These are phyloP conservation scores for Protophormia terraenovae DNA, from an alignment of 2,888 invertebrate species.

Conservation along the genomic window DNA sequence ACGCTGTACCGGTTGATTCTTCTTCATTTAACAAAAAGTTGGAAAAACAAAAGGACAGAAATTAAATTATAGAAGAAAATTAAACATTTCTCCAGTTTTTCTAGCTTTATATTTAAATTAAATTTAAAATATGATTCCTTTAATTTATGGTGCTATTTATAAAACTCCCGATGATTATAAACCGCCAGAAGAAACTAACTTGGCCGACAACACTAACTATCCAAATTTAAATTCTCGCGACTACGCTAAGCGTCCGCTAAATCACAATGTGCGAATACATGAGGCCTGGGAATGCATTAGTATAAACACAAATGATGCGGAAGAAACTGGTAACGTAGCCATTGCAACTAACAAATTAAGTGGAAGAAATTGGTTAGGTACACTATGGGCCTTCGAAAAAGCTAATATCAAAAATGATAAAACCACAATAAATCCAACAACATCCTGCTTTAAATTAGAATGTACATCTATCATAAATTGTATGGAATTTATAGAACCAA, in stretches of 20 bases:
- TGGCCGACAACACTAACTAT: slow-evolving; percentile 76
- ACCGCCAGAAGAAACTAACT: slow-evolving; percentile 75
- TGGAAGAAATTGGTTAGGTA: slow-evolving; percentile 78
- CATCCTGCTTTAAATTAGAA: slow-evolving; percentile 74
- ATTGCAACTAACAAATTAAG: slow-evolving; percentile 75
- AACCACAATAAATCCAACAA: slow-evolving; percentile 69
- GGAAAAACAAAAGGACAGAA: not conserved
- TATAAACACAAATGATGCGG: slow-evolving; percentile 71
- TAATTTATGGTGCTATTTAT: slow-evolving; percentile 73
- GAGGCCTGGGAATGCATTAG: slow-evolving; percentile 77
- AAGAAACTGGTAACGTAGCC: slow-evolving; percentile 73
- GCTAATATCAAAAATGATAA: slow-evolving; percentile 65
- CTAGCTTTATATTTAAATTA: not conserved
- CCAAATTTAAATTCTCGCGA: slow-evolving; percentile 80
- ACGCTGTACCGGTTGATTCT: slow-evolving; percentile 7
- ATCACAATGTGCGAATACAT: slow-evolving; percentile 75
- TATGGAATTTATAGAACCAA: slow-evolving; percentile 75
- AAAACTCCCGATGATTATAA: slow-evolving; percentile 74
- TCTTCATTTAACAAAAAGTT: not conserved
- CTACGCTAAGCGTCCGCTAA: slow-evolving; percentile 76
- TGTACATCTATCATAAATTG: slow-evolving; percentile 75
- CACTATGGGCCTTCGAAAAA: slow-evolving; percentile 77
- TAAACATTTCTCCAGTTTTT: no score
- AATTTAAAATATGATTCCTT: slow-evolving; percentile 75
- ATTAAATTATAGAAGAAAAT: no score